phyloP scores from a whole-genome alignment of 2,888 invertebrate genomes.

The Metalampra italica region DNA sequence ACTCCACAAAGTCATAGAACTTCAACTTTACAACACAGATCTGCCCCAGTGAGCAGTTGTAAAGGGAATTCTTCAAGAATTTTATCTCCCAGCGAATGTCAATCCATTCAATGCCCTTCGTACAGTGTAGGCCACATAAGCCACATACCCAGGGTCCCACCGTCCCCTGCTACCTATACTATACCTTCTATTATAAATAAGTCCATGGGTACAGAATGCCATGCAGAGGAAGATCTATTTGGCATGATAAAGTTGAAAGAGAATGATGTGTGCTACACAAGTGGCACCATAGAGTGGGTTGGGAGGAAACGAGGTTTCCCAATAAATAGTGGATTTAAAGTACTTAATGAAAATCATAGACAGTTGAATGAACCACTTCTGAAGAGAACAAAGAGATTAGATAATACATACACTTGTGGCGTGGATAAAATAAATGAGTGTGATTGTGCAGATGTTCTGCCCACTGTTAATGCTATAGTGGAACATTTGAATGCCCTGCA shows the following conservation, averaged over 20 bases:
- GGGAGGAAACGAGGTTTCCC: constrained; percentile 64
- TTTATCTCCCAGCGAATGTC: constrained; percentile 15
- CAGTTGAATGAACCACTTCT: constrained; percentile 29
- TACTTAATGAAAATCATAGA: constrained; percentile 31
- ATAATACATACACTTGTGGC: constrained; percentile 17
- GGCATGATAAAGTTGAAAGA: constrained; percentile 66
- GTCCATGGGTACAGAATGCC: constrained; percentile 23
- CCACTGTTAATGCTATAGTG: constrained; percentile 73
- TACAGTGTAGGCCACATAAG: constrained; percentile 55
- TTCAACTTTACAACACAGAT: constrained; percentile 8
- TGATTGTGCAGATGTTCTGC: constrained; percentile 65
- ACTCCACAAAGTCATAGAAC: constrained; percentile 13
- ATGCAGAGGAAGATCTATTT: constrained; percentile 44
- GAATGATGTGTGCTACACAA: constrained; percentile 70
- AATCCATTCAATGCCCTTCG: constrained; percentile 19
- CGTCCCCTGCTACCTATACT: constrained; percentile 51
- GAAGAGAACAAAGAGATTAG: constrained; percentile 31
- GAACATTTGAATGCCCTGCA: constrained; percentile 77
- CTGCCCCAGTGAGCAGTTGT: neutral
- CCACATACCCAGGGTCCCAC: constrained; percentile 61
- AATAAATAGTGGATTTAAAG: constrained; percentile 66
- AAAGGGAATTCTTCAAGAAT: constrained; percentile 4
- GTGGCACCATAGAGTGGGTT: constrained; percentile 71
- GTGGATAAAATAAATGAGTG: constrained; percentile 36
- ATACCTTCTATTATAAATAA: constrained; percentile 46